Percentiles rank a stretch among this genome's conserved stretches.
Conservation (phyloP, 2,797 vertebrate genomes). For the Anomalospiza imberbis region DNA sequence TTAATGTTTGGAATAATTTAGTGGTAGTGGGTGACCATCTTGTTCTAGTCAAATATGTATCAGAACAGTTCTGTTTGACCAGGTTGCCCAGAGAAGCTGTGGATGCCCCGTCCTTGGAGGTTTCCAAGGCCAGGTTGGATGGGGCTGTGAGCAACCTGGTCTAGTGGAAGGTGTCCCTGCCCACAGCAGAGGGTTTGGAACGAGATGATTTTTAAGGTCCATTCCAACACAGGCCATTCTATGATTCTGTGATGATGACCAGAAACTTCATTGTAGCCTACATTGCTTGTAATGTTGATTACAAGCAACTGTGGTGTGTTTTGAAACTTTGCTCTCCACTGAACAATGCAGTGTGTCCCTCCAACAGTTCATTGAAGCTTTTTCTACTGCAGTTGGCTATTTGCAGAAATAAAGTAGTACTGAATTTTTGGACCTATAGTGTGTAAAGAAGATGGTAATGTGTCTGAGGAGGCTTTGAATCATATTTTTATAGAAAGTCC, state of each 20-base stretch:
- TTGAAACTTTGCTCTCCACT: background rate
- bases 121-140: background rate
- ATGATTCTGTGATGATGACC: rapidly evolving
- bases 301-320: background rate
- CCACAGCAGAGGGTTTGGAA: background rate
- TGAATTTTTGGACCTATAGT: background rate
- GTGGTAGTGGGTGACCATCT: background rate
- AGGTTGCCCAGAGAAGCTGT: background rate
- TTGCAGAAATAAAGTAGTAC: background rate
- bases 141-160: background rate
- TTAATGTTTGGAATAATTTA: background rate
- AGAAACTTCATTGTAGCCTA: background rate
- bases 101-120: background rate
- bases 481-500: background rate
- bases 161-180: background rate
- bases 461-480: background rate
- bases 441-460: background rate
- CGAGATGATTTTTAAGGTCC: background rate
- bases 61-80: background rate
- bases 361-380: background rate
- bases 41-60: background rate
- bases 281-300: background rate
- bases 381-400: background rate
- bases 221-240: background rate
- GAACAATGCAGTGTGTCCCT: background rate